Base-by-base conservation (phyloP, 2,113 vertebrate genomes). In the Syrmaticus mikado region DNA sequence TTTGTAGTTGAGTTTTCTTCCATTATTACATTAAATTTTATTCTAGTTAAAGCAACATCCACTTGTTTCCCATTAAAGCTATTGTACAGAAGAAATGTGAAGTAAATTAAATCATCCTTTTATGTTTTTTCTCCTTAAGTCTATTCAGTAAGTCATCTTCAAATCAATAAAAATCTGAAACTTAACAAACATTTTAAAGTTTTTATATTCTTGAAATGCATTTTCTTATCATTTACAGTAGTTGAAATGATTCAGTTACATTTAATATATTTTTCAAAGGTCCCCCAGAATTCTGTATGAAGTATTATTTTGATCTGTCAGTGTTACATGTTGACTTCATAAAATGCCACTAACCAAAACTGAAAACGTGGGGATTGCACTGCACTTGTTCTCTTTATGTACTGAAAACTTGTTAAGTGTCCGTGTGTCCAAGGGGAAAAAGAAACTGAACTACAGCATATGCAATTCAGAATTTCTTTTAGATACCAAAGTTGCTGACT, bases 1-100 rank as follows among this genome's bases (percentile, higher is more conserved):
- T 94, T 86, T 82, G 58, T 62, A 60, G 43, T 65, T 75, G 40
- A 89, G 52, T 92, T 86, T 92, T 9, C 55, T 95, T 60, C 28
- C 20, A 53, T 43, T 43, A 61, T 60, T 85, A 36, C 89, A 89
- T 92, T 84, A 79, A 89, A 73, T 86, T 96, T 90, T 88, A n/a
- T 95, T 96, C 65, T 67, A 73, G 61, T 89, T 96, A 74, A 91
- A 95, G 36, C 55, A 68, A 57, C 38, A 73, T 83, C 74, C 74
- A 55, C 75, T 97, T 94, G 57, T 96, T 96, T 96, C 93, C 48
- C 58, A 90, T 93, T 94, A 95, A 86, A 87, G 50, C 50, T 79
- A 76, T 50, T 92, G 48, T 76, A 71, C 45, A 83, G 32, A 85
- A 95, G 81, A 94, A 95, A 92, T 43, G 20, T 81, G 43, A 94